Evolutionary conservation across 2,888 invertebrate genomes (phyloP).

Genomic region (Bursaphelenchus okinawaensis): DNA sequence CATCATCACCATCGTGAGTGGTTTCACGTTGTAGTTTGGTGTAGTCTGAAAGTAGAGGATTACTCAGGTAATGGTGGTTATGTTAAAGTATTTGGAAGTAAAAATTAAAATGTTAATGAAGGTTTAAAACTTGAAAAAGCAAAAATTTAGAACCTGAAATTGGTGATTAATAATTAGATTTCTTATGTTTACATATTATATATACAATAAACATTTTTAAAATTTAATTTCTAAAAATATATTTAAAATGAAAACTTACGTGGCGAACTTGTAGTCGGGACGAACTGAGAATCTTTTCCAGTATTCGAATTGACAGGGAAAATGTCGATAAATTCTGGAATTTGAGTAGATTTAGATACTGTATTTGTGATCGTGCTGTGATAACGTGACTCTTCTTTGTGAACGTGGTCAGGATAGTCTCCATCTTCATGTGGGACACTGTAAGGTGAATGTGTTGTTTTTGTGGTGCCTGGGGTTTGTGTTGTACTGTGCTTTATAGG

Average conservation of each 20-base stretch:
- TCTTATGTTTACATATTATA: too few species aligned
- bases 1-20: neutral
- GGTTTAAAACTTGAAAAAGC: neutral
- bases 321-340: neutral
- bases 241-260: too few species aligned
- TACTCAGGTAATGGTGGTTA: too few species aligned
- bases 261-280: neutral
- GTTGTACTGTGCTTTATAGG: neutral
- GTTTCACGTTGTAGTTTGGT: neutral
- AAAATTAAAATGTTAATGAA: neutral
- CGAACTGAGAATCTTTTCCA: neutral
- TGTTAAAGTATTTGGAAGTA: neutral
- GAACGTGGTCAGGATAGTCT: neutral
- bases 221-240: too few species aligned
- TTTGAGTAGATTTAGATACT: neutral
- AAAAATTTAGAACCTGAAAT: neutral
- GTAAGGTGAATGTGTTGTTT: neutral
- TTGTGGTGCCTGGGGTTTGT: neutral
- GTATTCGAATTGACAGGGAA: neutral
- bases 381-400: neutral
- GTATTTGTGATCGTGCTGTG: neutral
- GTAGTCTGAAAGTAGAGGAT: neutral
- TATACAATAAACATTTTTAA: too few species aligned
- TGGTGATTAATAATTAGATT: neutral
- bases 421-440: neutral